Base-by-base conservation (phyloP, 2,888 invertebrate genomes). In the Ectropis crepuscularia region DNA sequence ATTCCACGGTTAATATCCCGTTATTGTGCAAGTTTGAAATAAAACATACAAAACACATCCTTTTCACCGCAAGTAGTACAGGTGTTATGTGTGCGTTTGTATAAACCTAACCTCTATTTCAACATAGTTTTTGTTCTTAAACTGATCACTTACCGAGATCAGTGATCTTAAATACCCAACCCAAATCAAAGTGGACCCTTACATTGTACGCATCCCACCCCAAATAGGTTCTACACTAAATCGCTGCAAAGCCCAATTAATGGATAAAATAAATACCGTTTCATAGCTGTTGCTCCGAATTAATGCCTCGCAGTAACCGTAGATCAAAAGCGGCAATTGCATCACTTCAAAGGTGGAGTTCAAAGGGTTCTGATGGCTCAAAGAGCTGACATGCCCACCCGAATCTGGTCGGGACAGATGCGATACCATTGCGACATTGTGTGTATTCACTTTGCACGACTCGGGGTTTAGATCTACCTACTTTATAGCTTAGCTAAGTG, bases 251-350 rank as follows among this genome's bases (percentile, higher is more conserved):
- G 28, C 58, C 45, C 54, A 55, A 64, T 64, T 61, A 65, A 61
- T 60, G 28, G 47, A 58, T 50, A 43, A 57, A 63, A 65, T 66
- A 61, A 65, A 63, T 64, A 59, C 57, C 53, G 41, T 67, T 68
- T 68, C 61, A 63, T 49, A 53, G 50, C 28, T 36, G 46, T 62
- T 58, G 57, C 49, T 53, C 53, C 54, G 61, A 66, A 65, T 71
- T 69, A 69, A 68, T 65, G 62, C 57, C 62, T 61, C 68, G 54
- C 59, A 38, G 41, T 46, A 42, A 54, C 64, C 65, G 63, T 53
- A 67, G 69, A 70, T 73, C 68, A 71, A 71, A 71, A 67, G 63
- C 66, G 37, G 61, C 69, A 66, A 70, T 71, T 70, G 71, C 68
- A 69, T 66, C 66, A 71, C 61, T 66, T 68, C 66, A 70, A 70